Conservation (phyloP, 2,797 vertebrate genomes). For the Graptemys geographica region DNA sequence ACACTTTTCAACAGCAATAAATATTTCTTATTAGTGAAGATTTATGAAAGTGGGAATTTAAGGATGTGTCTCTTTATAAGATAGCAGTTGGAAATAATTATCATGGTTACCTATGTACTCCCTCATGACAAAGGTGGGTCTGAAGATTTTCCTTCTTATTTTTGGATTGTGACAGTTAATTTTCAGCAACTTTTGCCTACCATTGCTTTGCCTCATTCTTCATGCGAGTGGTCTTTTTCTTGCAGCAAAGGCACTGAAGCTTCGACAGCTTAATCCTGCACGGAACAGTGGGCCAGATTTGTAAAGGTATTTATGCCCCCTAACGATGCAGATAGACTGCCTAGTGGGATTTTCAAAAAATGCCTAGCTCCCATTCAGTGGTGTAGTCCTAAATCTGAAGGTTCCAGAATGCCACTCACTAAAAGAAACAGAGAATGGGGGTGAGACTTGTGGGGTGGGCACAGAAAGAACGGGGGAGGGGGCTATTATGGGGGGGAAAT, state of each 20-base stretch:
- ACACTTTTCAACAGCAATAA: conserved; percentile 15
- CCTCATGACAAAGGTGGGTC: neutral
- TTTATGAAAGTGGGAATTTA: conserved; percentile 5
- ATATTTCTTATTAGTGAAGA: neutral
- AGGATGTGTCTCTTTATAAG: neutral
- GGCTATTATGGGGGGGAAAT: no score
- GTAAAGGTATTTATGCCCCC: neutral
- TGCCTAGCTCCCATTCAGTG: neutral
- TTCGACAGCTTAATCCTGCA: neutral
- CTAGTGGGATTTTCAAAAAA: neutral
- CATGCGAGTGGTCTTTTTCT: neutral
- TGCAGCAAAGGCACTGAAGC: neutral
- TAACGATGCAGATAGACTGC: neutral
- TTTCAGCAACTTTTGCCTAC: neutral
- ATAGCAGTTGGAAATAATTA: neutral
- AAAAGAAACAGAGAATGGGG: neutral
- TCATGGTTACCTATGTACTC: neutral
- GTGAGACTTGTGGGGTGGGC: neutral
- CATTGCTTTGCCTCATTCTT: neutral
- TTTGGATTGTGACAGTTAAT: neutral
- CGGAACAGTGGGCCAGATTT: neutral
- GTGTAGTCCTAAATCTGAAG: neutral
- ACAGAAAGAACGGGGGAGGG: no score
- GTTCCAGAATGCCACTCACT: neutral
- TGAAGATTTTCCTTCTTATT: neutral